phyloP scores from a whole-genome alignment of 1,140 invertebrate species.

The Cryptotermes secundus region DNA sequence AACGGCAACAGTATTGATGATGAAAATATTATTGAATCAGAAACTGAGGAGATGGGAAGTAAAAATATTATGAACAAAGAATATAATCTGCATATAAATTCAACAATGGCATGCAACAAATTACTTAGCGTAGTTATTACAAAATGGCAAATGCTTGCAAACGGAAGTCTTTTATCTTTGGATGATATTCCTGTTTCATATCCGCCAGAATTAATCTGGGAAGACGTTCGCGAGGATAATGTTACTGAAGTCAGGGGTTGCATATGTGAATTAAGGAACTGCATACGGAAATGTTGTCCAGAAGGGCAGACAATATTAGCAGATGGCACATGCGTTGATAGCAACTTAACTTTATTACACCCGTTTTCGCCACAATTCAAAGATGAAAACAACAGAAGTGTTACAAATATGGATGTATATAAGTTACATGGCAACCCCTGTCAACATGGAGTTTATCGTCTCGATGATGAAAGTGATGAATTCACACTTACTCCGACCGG shows the following conservation, averaged over 20 bases:
- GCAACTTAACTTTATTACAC: not conserved
- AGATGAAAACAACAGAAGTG: not conserved
- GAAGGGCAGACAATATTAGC: not conserved
- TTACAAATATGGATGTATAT: not conserved
- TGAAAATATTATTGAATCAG: not conserved
- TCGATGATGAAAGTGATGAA: not conserved
- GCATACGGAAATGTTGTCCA: not conserved
- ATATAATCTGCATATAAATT: not conserved
- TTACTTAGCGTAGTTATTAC: not conserved
- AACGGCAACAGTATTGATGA: not conserved
- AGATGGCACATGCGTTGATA: not conserved
- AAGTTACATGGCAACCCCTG: not conserved
- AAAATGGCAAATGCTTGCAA: not conserved
- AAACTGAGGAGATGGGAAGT: not conserved
- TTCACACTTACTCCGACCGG: not conserved
- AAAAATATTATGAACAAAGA: not conserved
- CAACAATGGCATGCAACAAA: not conserved
- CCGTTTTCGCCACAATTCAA: not conserved
- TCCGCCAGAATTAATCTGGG: not conserved
- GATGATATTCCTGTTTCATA: not conserved
- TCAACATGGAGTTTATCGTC: not conserved
- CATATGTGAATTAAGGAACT: not conserved
- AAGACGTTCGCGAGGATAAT: not conserved
- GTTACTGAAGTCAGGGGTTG: not conserved
- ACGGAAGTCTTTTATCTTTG: not conserved